These are phyloP conservation scores for Drosophila azteca DNA, from an alignment of 1,140 invertebrate genomes.

Conservation along the genomic window DNA sequence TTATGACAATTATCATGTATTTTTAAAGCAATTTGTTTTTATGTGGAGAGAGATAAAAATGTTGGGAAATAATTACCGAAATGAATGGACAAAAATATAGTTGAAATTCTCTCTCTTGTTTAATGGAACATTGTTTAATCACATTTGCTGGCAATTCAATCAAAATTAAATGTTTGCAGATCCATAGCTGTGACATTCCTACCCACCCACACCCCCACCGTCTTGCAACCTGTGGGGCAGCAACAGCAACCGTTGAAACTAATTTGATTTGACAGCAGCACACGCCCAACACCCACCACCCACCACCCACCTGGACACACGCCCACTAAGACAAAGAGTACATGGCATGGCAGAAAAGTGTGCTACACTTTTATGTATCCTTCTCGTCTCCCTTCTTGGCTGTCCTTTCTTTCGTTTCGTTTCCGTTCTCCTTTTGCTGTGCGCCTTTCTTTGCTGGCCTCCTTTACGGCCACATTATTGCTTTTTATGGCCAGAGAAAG, in stretches of 20 bases:
- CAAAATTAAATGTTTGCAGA: too few species aligned
- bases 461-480: conserved; percentile 71
- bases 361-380: conserved; percentile 24
- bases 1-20: not conserved
- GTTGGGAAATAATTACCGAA: too few species aligned
- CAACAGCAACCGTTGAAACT: conserved; percentile 26
- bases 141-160: too few species aligned
- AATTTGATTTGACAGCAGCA: conserved; percentile 45
- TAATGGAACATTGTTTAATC: too few species aligned
- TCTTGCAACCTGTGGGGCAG: too few species aligned
- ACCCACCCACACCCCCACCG: too few species aligned
- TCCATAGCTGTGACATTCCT: too few species aligned
- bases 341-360: conserved; percentile 26
- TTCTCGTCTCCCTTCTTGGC: conserved; percentile 5
- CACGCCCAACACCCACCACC: too few species aligned
- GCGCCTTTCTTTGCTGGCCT: conserved; percentile 41
- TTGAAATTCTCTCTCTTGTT: too few species aligned
- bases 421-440: conserved; percentile 28
- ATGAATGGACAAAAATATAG: too few species aligned
- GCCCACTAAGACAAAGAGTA: conserved; percentile 5
- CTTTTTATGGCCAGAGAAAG: conserved; percentile 57
- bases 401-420: conserved; percentile 17
- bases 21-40: not conserved
- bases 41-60: too few species aligned
- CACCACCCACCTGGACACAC: conserved; percentile 17